Percentiles rank a stretch among this genome's conserved stretches.
Evolutionary conservation across 2,113 vertebrate genomes (phyloP).

Genomic region (Scopus umbretta): DNA sequence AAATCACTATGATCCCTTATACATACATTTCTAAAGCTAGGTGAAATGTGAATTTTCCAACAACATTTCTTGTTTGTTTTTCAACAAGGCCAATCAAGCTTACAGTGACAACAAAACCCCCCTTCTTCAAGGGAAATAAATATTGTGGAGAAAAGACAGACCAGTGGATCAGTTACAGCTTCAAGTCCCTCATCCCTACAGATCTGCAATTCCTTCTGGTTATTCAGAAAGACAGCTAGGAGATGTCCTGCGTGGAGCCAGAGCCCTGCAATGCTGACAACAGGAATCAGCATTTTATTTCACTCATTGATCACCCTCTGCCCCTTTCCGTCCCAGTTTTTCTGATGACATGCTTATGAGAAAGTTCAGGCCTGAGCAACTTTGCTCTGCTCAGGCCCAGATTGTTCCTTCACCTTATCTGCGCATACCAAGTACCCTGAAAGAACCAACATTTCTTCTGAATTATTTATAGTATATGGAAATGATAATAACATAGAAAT

Average conservation of each 20-base stretch:
- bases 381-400: neutral
- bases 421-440: neutral
- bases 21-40: neutral
- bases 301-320: neutral
- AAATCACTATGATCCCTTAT: neutral
- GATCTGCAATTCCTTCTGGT: neutral
- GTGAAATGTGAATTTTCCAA: neutral
- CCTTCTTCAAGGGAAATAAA: neutral
- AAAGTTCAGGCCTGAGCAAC: neutral
- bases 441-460: conserved; percentile 12
- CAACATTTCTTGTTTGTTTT: neutral
- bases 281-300: neutral
- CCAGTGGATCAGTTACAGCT: neutral
- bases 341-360: neutral
- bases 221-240: neutral
- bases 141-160: neutral
- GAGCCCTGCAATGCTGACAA: neutral
- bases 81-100: neutral
- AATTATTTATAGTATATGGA: conserved; percentile 46
- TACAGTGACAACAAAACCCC: neutral
- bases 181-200: neutral
- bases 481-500: conserved; percentile 45
- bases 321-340: neutral
- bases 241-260: neutral
- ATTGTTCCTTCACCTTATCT: neutral